Conservation (phyloP, 2,888 invertebrate genomes). For the Chrysopilus asiliformis region DNA sequence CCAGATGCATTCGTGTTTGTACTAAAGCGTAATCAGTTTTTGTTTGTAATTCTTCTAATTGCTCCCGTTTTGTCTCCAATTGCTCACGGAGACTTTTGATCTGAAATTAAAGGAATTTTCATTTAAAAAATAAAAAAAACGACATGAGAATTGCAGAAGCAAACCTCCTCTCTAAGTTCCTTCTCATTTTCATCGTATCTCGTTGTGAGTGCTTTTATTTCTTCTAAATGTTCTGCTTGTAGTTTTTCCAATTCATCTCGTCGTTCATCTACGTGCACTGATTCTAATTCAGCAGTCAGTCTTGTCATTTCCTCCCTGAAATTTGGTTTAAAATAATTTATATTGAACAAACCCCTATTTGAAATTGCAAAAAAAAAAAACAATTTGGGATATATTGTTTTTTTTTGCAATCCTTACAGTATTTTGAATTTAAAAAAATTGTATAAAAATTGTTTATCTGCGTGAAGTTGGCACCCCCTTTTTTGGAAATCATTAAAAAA, state of each 20-base stretch:
- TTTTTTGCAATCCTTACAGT: too few relatives aligned
- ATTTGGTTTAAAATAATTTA: background rate
- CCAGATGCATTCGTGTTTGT: constrained; percentile 35
- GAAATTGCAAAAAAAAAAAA: constrained; percentile 1
- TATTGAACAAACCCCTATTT: background rate
- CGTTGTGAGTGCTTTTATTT: constrained; percentile 40
- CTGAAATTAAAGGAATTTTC: constrained; percentile 33
- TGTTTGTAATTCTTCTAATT: constrained; percentile 46
- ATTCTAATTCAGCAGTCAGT: constrained; percentile 47
- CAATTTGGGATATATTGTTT: too few relatives aligned
- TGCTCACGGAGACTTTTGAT: constrained; percentile 50
- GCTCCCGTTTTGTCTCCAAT: constrained; percentile 51
- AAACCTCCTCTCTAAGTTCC: constrained; percentile 43
- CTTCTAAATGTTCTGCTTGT: constrained; percentile 43
- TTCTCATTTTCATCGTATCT: constrained; percentile 43
- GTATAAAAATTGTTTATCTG: too few relatives aligned
- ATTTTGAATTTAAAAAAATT: too few relatives aligned
- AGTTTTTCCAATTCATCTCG: constrained; percentile 42
- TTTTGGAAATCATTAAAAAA: too few relatives aligned
- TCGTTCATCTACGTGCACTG: constrained; percentile 46
- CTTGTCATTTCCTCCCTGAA: constrained; percentile 44
- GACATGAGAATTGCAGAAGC: background rate
- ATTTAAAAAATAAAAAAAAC: background rate
- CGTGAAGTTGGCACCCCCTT: too few relatives aligned
- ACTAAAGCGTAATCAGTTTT: constrained; percentile 55